Base-by-base conservation (phyloP, 2,888 invertebrate species). In the Netelia melanura region DNA sequence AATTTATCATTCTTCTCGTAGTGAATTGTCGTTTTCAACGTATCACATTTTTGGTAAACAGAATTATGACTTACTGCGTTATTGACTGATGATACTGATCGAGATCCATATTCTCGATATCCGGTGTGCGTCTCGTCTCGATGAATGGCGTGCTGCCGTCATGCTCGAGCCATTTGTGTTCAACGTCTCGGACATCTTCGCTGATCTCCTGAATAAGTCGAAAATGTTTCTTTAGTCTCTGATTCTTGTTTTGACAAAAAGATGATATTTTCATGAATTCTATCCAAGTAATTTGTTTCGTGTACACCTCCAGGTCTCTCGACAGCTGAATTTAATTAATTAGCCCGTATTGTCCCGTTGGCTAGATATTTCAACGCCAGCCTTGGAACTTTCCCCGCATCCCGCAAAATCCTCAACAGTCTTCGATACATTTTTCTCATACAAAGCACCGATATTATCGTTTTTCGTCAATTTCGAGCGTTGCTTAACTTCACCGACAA, bases 31-130 rank as follows among this genome's bases (percentile, higher is more conserved):
- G 17, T 74, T 61, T 54, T 75, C 43, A 58, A 56, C 44, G 3
- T 21, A 9, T 1, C 56, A 17, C 11, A 48, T 48, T 62, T 62
- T 62, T 5, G 3, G 65, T 83, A 44, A 67, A 56, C 23, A 67
- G 71, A 81, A 77, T 70, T 61, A 62, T 85, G 95, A 21, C 96
- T 96, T 94, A 97, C 97, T 97, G 97, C 90, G 97, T 96, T 92
- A 97, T 96, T 54, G 97, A 97, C 90, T 97, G 97, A 93, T 97
- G 97, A 92, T 97, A 97, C 92, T 97, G 96, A 89, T 97, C 98
- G 92, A 97, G 94, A 91, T 98, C 98, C 94, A 96, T 96, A 89
- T 96, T 97, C 92, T 98, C 98, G 89, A 97, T 96, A 91, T 97
- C 97, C 11, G 97, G 96, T 70, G 96, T 96, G 87, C 96, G 95